Conservation (phyloP, 2,888 invertebrate genomes). For the Dichetophora obliterata region DNA sequence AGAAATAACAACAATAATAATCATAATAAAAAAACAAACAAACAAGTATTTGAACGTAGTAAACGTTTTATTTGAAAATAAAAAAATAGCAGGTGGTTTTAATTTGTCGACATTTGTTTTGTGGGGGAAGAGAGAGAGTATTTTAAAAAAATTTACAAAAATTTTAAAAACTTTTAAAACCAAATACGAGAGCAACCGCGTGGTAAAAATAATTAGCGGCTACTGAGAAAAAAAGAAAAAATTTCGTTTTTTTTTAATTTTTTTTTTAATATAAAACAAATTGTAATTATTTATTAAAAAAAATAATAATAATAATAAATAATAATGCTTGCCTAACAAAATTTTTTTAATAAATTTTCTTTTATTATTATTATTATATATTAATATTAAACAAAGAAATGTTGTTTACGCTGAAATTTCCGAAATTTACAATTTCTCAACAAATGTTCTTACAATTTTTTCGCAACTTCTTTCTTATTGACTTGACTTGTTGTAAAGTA, state of each 20-base stretch:
- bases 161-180: neutral
- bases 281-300: conserved; percentile 63
- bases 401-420: conserved; percentile 44
- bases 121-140: too few relatives aligned
- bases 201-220: conserved; percentile 25
- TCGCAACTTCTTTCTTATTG: conserved; percentile 15
- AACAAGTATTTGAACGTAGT: too few relatives aligned
- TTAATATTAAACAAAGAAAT: conserved; percentile 48
- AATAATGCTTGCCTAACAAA: conserved; percentile 55
- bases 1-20: too few relatives aligned
- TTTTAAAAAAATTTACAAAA: neutral
- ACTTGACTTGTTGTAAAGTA: conserved; percentile 1
- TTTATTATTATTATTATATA: conserved; percentile 39
- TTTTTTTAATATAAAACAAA: conserved; percentile 54
- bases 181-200: neutral
- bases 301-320: conserved; percentile 55
- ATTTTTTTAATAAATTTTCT: conserved; percentile 45
- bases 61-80: too few relatives aligned
- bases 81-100: too few relatives aligned
- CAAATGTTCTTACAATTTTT: neutral
- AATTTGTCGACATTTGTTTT: too few relatives aligned
- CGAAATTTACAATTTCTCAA: conserved; percentile 16
- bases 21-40: too few relatives aligned
- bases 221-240: conserved; percentile 36
- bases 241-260: conserved; percentile 31